Conservation (phyloP, 2,797 vertebrate species). For the Sebastolobus altivelis region DNA sequence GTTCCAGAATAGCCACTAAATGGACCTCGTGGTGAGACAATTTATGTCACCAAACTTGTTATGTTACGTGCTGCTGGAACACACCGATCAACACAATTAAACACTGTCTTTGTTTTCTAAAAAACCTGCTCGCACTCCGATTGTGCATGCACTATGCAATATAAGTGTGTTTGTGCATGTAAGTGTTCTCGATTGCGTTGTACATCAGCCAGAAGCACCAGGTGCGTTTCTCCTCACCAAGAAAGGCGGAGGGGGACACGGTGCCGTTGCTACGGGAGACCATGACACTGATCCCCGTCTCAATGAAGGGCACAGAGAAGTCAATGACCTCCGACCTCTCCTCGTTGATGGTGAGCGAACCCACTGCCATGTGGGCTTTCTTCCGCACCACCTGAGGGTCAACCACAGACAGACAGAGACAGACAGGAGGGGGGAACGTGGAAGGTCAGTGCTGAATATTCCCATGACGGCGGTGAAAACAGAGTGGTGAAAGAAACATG, state of each 20-base stretch:
- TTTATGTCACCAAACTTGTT: neutral
- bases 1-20: neutral
- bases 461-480: neutral
- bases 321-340: constrained; percentile 98
- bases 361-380: constrained; percentile 98
- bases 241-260: constrained; percentile 97
- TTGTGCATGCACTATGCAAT: neutral
- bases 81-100: neutral
- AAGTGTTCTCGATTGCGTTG: neutral
- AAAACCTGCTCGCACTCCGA: neutral
- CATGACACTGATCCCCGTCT: constrained; percentile 99
- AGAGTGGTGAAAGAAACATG: neutral
- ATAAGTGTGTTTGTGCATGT: neutral
- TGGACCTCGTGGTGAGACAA: neutral
- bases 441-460: constrained; percentile 26
- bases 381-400: constrained; percentile 91
- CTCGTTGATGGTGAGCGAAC: constrained; percentile 98
- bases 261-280: constrained; percentile 99
- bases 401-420: constrained; percentile 23
- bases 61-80: neutral
- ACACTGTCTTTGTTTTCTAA: neutral
- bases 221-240: constrained; percentile 85
- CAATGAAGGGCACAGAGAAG: constrained; percentile 99
- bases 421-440: neutral
- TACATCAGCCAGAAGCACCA: constrained; percentile 37